Percentiles rank a stretch among this genome's conserved stretches.
phyloP scores from a whole-genome alignment of 2,113 vertebrate species.

The Platycercus adscitus region DNA sequence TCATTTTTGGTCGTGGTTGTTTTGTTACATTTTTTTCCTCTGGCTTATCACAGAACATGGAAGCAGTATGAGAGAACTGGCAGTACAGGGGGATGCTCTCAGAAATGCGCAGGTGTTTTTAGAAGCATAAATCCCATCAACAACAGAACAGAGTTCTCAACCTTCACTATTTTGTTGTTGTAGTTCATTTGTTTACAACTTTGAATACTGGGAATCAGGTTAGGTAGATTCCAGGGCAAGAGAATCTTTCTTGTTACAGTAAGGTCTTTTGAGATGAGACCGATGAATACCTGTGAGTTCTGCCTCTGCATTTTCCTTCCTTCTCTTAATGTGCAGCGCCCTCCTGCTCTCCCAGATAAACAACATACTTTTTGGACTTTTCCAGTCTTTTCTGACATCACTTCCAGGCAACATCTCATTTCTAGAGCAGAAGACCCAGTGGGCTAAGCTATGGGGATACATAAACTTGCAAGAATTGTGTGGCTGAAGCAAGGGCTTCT shows the following conservation, averaged over 20 bases:
- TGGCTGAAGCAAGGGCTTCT: background rate
- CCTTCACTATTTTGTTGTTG: background rate
- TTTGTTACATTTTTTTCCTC: background rate
- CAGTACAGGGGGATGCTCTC: background rate
- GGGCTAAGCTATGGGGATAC: background rate
- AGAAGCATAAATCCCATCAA: background rate
- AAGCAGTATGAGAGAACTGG: background rate
- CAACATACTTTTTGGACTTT: background rate
- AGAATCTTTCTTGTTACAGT: background rate
- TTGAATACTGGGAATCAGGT: background rate
- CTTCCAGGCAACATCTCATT: background rate
- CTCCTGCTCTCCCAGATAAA: background rate
- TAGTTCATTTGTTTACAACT: background rate
- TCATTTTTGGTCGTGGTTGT: background rate
- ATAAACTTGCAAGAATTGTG: background rate
- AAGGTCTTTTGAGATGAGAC: background rate
- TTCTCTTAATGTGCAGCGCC: background rate
- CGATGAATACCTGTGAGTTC: background rate
- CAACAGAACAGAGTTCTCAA: background rate
- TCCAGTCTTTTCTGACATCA: background rate
- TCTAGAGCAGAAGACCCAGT: background rate
- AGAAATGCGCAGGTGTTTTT: background rate
- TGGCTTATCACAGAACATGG: fast-evolving
- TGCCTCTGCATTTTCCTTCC: background rate
- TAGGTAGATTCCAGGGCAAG: background rate